These are phyloP conservation scores for Tiliacea citrago DNA, from an alignment of 2,888 invertebrate species.

Conservation along the genomic window DNA sequence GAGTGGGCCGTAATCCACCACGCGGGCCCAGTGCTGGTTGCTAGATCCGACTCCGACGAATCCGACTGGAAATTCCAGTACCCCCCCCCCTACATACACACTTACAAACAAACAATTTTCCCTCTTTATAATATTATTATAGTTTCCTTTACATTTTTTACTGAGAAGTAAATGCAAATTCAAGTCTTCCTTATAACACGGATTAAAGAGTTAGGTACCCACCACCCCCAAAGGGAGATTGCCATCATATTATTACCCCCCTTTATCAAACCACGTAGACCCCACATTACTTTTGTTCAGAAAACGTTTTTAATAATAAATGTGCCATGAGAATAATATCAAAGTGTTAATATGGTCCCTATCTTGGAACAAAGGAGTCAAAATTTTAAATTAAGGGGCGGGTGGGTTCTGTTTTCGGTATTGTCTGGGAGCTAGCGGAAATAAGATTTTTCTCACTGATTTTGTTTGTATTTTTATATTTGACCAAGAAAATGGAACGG, in stretches of 20 bases:
- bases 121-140: too few relatives aligned
- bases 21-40: too few relatives aligned
- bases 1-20: too few relatives aligned
- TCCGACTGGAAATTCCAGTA: too few relatives aligned
- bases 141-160: not conserved
- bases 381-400: conserved; percentile 65
- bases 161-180: not conserved
- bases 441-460: not conserved
- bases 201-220: not conserved
- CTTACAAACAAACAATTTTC: too few relatives aligned
- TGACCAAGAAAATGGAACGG: too few relatives aligned
- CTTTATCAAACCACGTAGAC: conserved; percentile 15
- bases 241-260: conserved; percentile 10
- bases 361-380: conserved; percentile 37
- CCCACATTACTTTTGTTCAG: conserved; percentile 28
- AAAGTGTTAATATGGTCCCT: conserved; percentile 48
- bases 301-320: conserved; percentile 52
- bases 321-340: conserved; percentile 19
- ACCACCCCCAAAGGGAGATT: conserved; percentile 1
- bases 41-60: too few relatives aligned
- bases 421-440: conserved; percentile 44
- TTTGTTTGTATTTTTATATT: not conserved
- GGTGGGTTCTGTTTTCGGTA: conserved; percentile 2
- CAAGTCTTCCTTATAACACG: not conserved
- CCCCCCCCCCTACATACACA: too few relatives aligned